A percentile compares a stretch with the other conserved stretches of the same genome.
Evolutionary conservation across 2,797 vertebrate genomes (phyloP).

Genomic region (Adrianichthys oophorus): DNA sequence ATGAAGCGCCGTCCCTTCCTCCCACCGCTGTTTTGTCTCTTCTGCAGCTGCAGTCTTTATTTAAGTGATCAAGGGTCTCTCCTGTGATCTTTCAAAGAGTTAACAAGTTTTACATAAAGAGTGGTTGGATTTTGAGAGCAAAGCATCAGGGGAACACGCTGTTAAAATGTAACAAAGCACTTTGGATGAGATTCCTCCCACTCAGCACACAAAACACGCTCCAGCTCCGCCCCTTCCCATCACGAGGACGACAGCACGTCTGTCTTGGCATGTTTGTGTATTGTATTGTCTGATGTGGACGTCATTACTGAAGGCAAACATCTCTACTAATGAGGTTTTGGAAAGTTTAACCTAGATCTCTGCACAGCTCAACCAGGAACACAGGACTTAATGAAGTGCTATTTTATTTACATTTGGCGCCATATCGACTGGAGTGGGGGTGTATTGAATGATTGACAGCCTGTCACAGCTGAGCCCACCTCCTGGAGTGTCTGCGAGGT

Average conservation of each 20-base stretch:
- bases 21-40: slow-evolving; percentile 21
- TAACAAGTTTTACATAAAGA: slow-evolving; percentile 28
- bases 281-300: slow-evolving; percentile 32
- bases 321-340: slow-evolving; percentile 49
- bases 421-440: slow-evolving; percentile 4
- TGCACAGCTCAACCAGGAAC: slow-evolving; percentile 14
- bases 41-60: slow-evolving; percentile 44
- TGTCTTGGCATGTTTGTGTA: slow-evolving; percentile 58
- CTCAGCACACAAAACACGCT: slow-evolving; percentile 46
- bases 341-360: slow-evolving; percentile 36
- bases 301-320: slow-evolving; percentile 33
- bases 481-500: background rate
- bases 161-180: slow-evolving; percentile 20
- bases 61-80: slow-evolving; percentile 50
- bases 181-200: no score
- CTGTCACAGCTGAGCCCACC: background rate
- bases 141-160: slow-evolving; percentile 53
- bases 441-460: slow-evolving; percentile 3
- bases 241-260: slow-evolving; percentile 28
- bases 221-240: slow-evolving; percentile 29
- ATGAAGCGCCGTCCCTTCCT: slow-evolving; percentile 46
- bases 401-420: slow-evolving; percentile 20
- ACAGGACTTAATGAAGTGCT: slow-evolving; percentile 9
- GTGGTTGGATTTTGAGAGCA: slow-evolving; percentile 38
- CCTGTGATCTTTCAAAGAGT: slow-evolving; percentile 16